These are phyloP conservation scores for Proterorhinus semilunaris DNA, from an alignment of 2,113 vertebrate genomes.

Conservation along the genomic window DNA sequence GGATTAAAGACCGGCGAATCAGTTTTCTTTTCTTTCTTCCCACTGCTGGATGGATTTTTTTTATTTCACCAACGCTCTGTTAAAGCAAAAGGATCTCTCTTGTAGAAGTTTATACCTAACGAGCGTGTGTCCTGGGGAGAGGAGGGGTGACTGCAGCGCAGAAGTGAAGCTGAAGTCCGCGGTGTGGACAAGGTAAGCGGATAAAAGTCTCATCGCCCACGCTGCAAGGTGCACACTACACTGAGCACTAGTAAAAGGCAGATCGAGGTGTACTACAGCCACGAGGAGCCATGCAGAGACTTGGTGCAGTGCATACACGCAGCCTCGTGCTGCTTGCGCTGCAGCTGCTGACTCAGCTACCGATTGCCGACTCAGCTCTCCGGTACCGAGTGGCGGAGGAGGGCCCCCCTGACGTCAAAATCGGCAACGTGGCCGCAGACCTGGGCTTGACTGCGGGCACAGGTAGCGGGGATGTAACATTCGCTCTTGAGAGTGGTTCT, in stretches of 20 bases:
- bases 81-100: slow-evolving; percentile 31
- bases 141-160: slow-evolving; percentile 20
- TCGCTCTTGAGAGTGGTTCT: slow-evolving; percentile 93
- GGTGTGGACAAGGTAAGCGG: slow-evolving; percentile 47
- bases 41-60: slow-evolving; percentile 52
- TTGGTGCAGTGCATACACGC: slow-evolving; percentile 78
- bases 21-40: slow-evolving; percentile 31
- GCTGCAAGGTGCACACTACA: slow-evolving; percentile 36
- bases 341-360: slow-evolving; percentile 86
- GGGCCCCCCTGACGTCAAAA: slow-evolving; percentile 90
- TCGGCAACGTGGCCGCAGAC: slow-evolving; percentile 92
- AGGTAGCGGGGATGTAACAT: slow-evolving; percentile 92
- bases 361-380: slow-evolving; percentile 86
- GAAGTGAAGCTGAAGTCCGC: slow-evolving; percentile 56
- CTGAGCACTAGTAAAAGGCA: slow-evolving; percentile 33
- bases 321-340: slow-evolving; percentile 77
- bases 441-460: slow-evolving; percentile 77
- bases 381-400: slow-evolving; percentile 93
- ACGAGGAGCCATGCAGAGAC: slow-evolving; percentile 71
- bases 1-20: slow-evolving; percentile 56
- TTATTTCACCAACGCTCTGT: slow-evolving; percentile 16
- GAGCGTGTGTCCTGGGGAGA: slow-evolving; percentile 16
- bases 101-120: slow-evolving; percentile 44
- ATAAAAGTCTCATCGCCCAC: slow-evolving; percentile 58
- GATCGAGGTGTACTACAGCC: slow-evolving; percentile 25